Evolutionary conservation across 1,140 invertebrate genomes (phyloP), one percentile per base, ranked within the genome.

Genomic region (Planococcus citri): DNA sequence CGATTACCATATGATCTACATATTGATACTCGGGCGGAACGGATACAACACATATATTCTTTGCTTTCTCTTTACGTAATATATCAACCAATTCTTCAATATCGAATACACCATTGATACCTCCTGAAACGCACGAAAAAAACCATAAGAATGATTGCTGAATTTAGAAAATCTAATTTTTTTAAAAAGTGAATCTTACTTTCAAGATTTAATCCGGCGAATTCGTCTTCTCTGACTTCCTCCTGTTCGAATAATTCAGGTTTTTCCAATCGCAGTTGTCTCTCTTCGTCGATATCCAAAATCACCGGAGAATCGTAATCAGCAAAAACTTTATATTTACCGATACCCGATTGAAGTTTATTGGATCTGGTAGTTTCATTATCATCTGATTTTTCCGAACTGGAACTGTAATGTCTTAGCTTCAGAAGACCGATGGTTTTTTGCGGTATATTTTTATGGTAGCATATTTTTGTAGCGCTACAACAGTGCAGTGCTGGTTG

Each of bases 51-150:
- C 90, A 92, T 71, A 96, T 85, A 76, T 96, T 84, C 74, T 80
- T 79, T 0, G 87, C 87, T 75, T 90, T 92, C 76, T 95, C 90
- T 74, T 83, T 82, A 73, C 83, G 81, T 20, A 97, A 78, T 51
- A 93, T 76, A 17, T 87, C 82, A 0, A 95, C 84, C 27, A 97
- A 77, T 71, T 96, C 90, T 77, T 93, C 88, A 37, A 96, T 83
- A 74, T 95, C 92, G 78, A 87, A 94, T 0, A 94, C 91, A 22
- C 91, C 91, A 72, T 76, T 83, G 70, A 82, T 75, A 1, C 92
- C 92, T 75, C 87, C 91, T 94, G 73, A 24, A 81, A 83, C 73
- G 72, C 29, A 33, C 21, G 22, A 0, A 1, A 67, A n/a, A 27
- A 10, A 64, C 37, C 12, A 29, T 72, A 58, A 14, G n/a, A 71